Evolutionary conservation across 2,113 vertebrate species (phyloP), one percentile per base, ranked within the genome.

Genomic region (Penelope pileata): DNA sequence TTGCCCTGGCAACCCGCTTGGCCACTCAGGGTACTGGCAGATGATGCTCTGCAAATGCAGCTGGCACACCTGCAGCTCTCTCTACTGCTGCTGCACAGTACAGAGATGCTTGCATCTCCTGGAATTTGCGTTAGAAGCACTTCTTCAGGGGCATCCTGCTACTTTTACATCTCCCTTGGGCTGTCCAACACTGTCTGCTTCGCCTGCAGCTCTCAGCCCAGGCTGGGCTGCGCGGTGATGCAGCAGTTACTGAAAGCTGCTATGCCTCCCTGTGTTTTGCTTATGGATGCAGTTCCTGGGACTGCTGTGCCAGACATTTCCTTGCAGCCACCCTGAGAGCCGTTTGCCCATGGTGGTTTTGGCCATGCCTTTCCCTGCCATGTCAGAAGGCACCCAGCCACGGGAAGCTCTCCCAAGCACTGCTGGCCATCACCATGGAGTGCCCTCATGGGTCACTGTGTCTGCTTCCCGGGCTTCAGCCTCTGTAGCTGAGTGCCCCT

Each of bases 391-490:
- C 2, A 66, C n/a, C n/a, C 80, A 21, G 83, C 63, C 3, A 1
- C 1, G 51, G 32, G 50, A 51, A 32, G 50, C 22, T 66, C 63
- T 43, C 42, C 63, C 14, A 19, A 43, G 1, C 38, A 14, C 36
- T 1, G n/a, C 2, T 3, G 3, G 40, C 63, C 7, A 23, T 3
- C 1, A 43, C 32, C 14, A 0, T 0, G 5, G 64, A 24, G 3
- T 4, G 51, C 26, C 1, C 19, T 1, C 0, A 1, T 4, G 60
- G 21, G 30, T 6, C 1, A 3, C 74, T 3, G 26, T 0, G 1
- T 7, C 45, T 45, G 2, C 5, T 27, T n/a, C n/a, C 80, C 0
- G 2, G 2, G 0, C 45, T 38, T 32, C 0, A 0, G 14, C n/a
- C 36, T 40, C 59, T 2, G 27, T 6, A 3, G 5, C 53, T 54